These are phyloP conservation scores for Sorex araneus DNA, from an alignment of 2,113 vertebrate species.

Conservation along the genomic window DNA sequence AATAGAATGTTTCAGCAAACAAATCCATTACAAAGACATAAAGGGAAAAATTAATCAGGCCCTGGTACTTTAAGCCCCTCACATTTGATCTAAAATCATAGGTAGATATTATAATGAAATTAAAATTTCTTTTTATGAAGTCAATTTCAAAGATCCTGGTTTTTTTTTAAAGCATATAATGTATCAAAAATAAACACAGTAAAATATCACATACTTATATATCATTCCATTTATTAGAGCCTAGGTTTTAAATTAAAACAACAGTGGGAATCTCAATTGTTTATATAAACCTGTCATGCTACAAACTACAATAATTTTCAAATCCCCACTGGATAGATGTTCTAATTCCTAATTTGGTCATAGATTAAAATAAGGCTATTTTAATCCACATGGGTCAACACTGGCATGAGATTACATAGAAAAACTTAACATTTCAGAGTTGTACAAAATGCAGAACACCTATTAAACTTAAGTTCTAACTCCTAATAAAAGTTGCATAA, in stretches of 20 bases:
- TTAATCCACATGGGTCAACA: constrained; percentile 92
- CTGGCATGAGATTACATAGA: constrained; percentile 91
- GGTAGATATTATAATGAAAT: constrained; percentile 46
- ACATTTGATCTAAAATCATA: constrained; percentile 34
- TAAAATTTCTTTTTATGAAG: constrained; percentile 44
- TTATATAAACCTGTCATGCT: constrained; percentile 89
- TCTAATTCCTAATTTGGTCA: constrained; percentile 95
- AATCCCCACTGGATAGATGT: constrained; percentile 89
- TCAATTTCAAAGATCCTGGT: constrained; percentile 38
- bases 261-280: constrained; percentile 88
- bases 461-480: constrained; percentile 75
- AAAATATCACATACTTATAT: constrained; percentile 69
- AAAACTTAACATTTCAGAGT: constrained; percentile 86
- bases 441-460: constrained; percentile 80
- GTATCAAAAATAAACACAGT: constrained; percentile 47
- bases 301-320: constrained; percentile 90
- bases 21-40: constrained; percentile 52
- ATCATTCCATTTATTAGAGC: constrained; percentile 68
- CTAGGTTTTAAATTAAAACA: constrained; percentile 85
- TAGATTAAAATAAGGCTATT: constrained; percentile 91
- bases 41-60: constrained; percentile 12
- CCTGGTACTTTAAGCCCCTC: constrained; percentile 22
- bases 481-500: constrained; percentile 73
- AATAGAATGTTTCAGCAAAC: constrained; percentile 34
- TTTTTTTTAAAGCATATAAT: neutral